Conservation (phyloP, 2,888 invertebrate species). For the Minunthozetes semirufus region DNA sequence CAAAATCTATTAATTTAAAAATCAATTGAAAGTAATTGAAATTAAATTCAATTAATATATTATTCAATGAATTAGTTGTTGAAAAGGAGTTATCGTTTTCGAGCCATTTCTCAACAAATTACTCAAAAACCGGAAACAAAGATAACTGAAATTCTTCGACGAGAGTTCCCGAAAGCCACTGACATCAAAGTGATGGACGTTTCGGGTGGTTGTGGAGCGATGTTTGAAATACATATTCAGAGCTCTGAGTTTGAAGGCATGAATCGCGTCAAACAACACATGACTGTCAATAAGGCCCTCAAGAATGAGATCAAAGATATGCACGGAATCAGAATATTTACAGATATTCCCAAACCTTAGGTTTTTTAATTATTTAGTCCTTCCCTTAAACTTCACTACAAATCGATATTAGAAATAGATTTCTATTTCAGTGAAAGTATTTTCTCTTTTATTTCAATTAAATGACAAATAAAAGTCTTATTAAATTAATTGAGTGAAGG, state of each 20-base stretch:
- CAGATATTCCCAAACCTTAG: neutral
- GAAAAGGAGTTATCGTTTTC: neutral
- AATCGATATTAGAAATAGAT: no score
- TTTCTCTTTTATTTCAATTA: no score
- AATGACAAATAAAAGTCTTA: no score
- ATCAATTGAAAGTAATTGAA: no score
- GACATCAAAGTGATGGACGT: constrained; percentile 31
- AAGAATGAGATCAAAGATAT: constrained; percentile 34
- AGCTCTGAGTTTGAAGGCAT: constrained; percentile 20
- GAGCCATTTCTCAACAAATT: neutral
- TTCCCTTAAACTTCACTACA: no score
- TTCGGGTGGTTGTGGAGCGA: constrained; percentile 35
- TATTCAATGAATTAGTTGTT: neutral
- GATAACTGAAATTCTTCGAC: neutral
- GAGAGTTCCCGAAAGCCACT: constrained; percentile 29
- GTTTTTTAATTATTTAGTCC: neutral
- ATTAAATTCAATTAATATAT: no score
- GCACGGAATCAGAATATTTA: constrained; percentile 35
- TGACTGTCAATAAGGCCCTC: constrained; percentile 26
- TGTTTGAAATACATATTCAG: constrained; percentile 32
- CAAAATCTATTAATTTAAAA: no score
- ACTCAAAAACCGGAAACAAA: neutral
- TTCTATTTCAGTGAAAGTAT: no score
- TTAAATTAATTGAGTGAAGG: no score
- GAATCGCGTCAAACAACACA: constrained; percentile 27